Conservation (phyloP, 1,140 invertebrate genomes). For the Lepidurus packardi region DNA sequence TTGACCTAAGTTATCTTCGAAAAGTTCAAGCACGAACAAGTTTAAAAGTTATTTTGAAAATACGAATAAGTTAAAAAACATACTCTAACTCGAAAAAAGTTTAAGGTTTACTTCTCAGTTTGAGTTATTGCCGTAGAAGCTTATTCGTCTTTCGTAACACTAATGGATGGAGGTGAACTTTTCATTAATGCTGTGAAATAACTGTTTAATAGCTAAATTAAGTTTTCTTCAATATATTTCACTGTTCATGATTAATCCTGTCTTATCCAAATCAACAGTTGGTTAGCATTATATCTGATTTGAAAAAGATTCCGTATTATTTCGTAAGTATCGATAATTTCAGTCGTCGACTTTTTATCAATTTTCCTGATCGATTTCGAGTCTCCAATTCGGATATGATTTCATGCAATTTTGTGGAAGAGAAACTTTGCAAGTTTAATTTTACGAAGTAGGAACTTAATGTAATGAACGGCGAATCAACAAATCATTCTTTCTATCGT, state of each 20-base stretch:
- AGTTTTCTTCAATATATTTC: background rate
- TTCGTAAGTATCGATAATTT: background rate
- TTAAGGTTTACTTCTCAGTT: too few species aligned
- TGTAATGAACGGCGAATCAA: background rate
- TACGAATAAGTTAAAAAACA: background rate
- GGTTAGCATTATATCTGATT: background rate
- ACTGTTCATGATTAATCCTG: background rate
- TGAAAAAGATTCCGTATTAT: background rate
- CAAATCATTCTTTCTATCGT: too few species aligned
- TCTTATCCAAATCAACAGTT: background rate
- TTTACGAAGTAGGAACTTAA: background rate
- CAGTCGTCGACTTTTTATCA: background rate
- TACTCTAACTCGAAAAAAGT: too few species aligned
- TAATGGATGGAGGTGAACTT: too few species aligned
- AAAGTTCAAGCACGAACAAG: too few species aligned
- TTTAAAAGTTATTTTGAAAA: background rate
- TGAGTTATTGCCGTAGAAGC: too few species aligned
- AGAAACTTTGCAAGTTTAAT: too few species aligned
- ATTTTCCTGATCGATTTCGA: background rate
- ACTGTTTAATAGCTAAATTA: background rate
- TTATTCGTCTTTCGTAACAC: too few species aligned
- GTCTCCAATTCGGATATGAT: background rate
- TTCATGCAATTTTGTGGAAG: background rate
- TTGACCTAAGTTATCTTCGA: background rate
- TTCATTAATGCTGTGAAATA: background rate